These are phyloP conservation scores for Microhierax caerulescens DNA, from an alignment of 2,797 vertebrate genomes.

Conservation along the genomic window DNA sequence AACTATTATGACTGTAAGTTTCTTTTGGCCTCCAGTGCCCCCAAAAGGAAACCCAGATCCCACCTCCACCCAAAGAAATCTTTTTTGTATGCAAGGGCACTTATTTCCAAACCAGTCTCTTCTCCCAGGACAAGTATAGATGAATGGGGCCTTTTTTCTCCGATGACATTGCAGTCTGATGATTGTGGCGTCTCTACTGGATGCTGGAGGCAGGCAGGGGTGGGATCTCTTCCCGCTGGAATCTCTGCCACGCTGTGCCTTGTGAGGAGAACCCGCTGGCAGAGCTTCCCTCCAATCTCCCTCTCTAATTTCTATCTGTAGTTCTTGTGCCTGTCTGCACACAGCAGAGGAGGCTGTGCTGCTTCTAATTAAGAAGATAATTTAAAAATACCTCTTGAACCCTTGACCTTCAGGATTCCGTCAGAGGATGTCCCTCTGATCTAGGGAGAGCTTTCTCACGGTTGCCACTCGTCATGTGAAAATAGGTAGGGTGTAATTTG, in stretches of 20 bases:
- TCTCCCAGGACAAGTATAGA: background rate
- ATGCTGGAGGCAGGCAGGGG: background rate
- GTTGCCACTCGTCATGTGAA: background rate
- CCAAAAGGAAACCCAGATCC: background rate
- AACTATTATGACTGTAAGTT: accelerated
- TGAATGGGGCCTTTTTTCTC: slow-evolving; percentile 14
- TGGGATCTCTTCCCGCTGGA: background rate
- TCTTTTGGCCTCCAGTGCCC: background rate
- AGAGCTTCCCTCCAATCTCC: background rate
- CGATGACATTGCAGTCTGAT: background rate
- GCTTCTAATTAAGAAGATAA: slow-evolving; percentile 18
- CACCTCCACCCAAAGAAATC: background rate
- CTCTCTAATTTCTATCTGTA: background rate
- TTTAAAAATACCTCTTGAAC: slow-evolving; percentile 11
- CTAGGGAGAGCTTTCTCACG: background rate
- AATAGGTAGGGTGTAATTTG: slow-evolving; percentile 22
- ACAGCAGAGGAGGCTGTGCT: background rate
- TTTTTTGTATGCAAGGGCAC: background rate
- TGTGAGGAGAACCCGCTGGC: background rate
- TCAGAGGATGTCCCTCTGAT: background rate
- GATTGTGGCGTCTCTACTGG: background rate
- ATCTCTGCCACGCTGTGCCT: background rate
- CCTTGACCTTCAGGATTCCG: background rate
- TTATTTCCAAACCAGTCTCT: background rate
- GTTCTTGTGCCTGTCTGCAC: background rate